Base-by-base conservation (phyloP, 2,797 vertebrate species). In the Centropyge bicolor region DNA sequence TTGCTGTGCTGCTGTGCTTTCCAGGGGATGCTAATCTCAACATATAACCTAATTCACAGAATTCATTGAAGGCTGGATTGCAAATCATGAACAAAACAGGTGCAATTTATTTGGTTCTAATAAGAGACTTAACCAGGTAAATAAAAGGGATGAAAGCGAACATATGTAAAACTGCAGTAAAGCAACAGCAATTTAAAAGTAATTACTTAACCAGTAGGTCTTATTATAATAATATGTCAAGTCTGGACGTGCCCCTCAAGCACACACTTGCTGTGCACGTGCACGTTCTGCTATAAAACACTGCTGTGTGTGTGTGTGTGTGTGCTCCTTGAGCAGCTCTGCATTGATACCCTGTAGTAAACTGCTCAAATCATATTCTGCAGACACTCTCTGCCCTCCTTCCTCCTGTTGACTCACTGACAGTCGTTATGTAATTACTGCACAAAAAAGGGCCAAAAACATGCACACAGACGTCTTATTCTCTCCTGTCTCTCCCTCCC, bases 401-500 rank as follows among this genome's bases (percentile, higher is more conserved):
- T 78, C 65, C 80, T 83, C 48, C 66, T 81, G 70, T 88, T 85
- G 83, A 87, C 75, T 86, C 88, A 91, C 83, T 74, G 81, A 81
- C 83, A 83, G 69, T 27, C n/a, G 48, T 92, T 90, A 90, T 88
- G 78, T 83, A 91, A 91, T 88, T 78, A 85, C 84, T 86, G 84
- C 86, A 85, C 55, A 41, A 59, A 57, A 43, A 14, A 19, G 36
- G 10, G 56, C 31, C 11, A 31, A 51, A 65, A 57, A 77, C 57
- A 57, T 31, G 69, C 52, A 62, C 24, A 57, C 10, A 54, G 46
- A 43, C 43, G 11, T n/a, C 24, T 71, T 46, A 41, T 54, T 60
- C 16, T 22, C 48, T 17, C 20, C 38, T 41, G 14, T 16, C 56
- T 45, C 63, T 41, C 0, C 24, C 31, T 31, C 11, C 20, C 19